These are phyloP conservation scores for Tachyglossus aculeatus DNA, from an alignment of 2,797 vertebrate genomes.

Conservation along the genomic window DNA sequence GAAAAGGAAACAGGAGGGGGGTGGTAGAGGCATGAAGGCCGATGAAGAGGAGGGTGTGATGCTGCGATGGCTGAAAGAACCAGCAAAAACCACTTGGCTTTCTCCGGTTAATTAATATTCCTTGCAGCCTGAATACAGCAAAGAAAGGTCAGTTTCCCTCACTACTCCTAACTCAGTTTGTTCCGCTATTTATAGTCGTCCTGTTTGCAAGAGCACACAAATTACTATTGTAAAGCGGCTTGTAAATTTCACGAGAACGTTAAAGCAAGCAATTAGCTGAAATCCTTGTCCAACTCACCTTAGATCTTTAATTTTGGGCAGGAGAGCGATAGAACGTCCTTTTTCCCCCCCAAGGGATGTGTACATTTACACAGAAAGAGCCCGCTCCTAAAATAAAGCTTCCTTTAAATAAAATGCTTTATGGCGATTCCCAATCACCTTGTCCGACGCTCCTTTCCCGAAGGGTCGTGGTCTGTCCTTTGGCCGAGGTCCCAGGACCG, in stretches of 20 bases:
- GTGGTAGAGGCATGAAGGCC: background rate
- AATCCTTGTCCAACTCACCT: accelerated
- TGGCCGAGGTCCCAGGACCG: too few relatives aligned
- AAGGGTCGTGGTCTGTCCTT: too few relatives aligned
- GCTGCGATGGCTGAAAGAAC: background rate
- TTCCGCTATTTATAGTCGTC: constrained; percentile 31
- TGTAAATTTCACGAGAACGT: accelerated
- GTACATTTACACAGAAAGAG: background rate
- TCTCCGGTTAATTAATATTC: constrained; percentile 21
- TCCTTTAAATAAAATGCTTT: background rate
- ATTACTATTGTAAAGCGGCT: accelerated
- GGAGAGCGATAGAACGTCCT: background rate
- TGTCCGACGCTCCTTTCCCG: too few relatives aligned
- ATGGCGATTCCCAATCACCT: background rate
- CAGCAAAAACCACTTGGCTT: background rate
- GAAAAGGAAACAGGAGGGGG: too few relatives aligned
- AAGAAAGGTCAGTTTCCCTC: background rate
- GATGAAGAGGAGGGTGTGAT: background rate
- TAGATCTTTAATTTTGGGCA: background rate
- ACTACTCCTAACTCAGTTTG: background rate
- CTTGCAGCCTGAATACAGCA: background rate
- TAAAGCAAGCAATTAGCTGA: background rate
- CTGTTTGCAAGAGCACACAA: background rate
- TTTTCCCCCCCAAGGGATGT: background rate
- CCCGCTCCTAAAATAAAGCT: background rate